Evolutionary conservation across 2,888 invertebrate genomes (phyloP), one percentile per base, ranked within the genome.

Genomic region (Sarcophaga caerulescens): DNA sequence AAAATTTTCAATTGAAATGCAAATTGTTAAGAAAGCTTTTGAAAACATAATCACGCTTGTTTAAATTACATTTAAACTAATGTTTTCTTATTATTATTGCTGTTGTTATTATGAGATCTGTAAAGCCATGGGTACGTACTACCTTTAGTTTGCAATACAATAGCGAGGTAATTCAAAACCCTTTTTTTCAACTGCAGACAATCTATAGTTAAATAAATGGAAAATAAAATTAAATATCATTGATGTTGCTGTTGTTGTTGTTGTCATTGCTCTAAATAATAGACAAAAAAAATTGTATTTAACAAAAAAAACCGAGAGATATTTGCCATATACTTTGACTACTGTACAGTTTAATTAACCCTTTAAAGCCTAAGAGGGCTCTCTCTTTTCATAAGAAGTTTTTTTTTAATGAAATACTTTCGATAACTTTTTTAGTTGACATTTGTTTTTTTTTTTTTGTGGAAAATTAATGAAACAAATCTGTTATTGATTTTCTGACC

Each of bases 21-120:
- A 86, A 86, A 86, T 86, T 86, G 86, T 81, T 52, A 84, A 86
- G 86, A 86, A 86, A 86, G 86, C 86, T 84, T 86, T 86, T 86
- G 84, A 86, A 86, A 86, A 86, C 86, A 86, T 86, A 86, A 86
- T 86, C 86, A 86, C 86, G 86, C 84, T 86, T 86, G 86, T 86
- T 86, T 86, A 84, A 86, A 84, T 86, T 86, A 86, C 86, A 86
- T 86, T 86, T 81, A 14, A 84, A 84, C 84, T 84, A 84, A 81
- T 81, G 86, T 86, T 86, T 86, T 78, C 59, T 73, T 35, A n/a
- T 25, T 17, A 23, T 10, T 47, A 14, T 23, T 11, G 6, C 14
- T 47, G 0, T 70, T 57, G 10, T 57, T 66, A 60, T 79, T 71
- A 73, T 47, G 77, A 77, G 68, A 74, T 81, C 73, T 70, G 14